Percentiles rank a stretch among this genome's conserved stretches.
These are phyloP conservation scores for Autographa pulchrina DNA, from an alignment of 2,888 invertebrate genomes.

Conservation along the genomic window DNA sequence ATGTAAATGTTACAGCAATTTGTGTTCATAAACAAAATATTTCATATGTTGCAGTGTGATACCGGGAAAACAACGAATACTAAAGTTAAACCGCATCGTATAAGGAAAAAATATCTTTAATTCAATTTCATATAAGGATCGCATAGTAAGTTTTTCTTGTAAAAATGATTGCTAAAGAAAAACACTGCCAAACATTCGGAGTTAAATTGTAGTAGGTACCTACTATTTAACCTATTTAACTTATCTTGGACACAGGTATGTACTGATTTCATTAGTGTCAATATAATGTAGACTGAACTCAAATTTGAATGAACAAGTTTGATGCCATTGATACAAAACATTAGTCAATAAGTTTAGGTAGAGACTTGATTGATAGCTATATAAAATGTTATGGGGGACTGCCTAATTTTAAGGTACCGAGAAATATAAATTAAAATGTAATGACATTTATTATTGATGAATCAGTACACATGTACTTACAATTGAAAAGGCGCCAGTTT, in stretches of 20 bases:
- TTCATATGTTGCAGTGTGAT: slow-evolving; percentile 68
- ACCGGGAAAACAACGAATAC: slow-evolving; percentile 79
- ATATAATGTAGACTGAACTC: too few relatives aligned
- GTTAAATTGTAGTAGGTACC: too few relatives aligned
- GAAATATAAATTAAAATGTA: not conserved
- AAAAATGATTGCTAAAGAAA: not conserved
- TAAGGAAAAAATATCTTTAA: slow-evolving; percentile 65
- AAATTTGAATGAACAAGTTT: too few relatives aligned
- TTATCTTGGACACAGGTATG: too few relatives aligned
- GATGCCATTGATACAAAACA: too few relatives aligned
- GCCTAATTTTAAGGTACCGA: not conserved
- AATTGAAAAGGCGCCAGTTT: slow-evolving; percentile 21
- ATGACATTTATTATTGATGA: not conserved
- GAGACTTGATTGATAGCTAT: too few relatives aligned
- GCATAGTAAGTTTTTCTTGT: not conserved
- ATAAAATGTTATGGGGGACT: not conserved
- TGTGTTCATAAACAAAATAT: slow-evolving; percentile 65
- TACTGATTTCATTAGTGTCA: too few relatives aligned
- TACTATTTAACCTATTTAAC: too few relatives aligned
- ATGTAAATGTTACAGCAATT: slow-evolving; percentile 61
- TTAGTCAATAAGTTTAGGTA: too few relatives aligned
- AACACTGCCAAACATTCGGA: not conserved
- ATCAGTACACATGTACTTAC: not conserved
- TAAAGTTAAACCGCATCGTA: slow-evolving; percentile 50
- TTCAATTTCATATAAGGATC: not conserved